Base-by-base conservation (phyloP, 2,113 vertebrate genomes). In the Chionodraco myersi region DNA sequence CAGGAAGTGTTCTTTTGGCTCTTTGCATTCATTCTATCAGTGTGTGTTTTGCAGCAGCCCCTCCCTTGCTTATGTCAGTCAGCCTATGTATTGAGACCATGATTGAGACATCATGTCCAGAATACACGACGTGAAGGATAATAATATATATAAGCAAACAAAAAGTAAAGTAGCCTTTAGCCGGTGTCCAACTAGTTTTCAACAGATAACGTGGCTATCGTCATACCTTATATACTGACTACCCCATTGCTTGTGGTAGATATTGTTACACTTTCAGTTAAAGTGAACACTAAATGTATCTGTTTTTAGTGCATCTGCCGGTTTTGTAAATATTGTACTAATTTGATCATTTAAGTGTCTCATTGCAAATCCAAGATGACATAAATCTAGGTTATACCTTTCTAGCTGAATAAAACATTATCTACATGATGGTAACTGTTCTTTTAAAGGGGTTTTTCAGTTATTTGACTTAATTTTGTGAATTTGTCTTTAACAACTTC, bases 1-100 rank as follows among this genome's bases (percentile, higher is more conserved):
- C 92, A 93, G 93, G 93, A 94, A 94, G 93, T 94, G 91, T 92
- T 92, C 88, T 92, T 92, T 92, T 88, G 89, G 90, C 86, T 91
- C 91, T 93, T 90, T 90, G 88, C 90, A 79, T 93, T 90, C 79
- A 91, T 90, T 83, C 86, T 90, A 71, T 90, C 86, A 67, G 72
- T 76, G 88, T 76, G 88, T 91, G 83, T 91, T 92, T 88, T 86
- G 89, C 86, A 79, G 89, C 91, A 79, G 92, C 91, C 90, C 92
- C 92, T 91, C 93, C 92, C 92, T 79, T 75, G 72, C 81, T 84
- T 61, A 64, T 86, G 87, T 73, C 82, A 74, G 73, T 76, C 71
- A 41, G 36, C 36, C 6, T 41, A 62, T 85, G 82, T 74, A 83
- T 70, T 16, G 62, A 21, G 21, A 21, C 21, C 21, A 21, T 21